Conservation (phyloP, 1,140 invertebrate genomes). For the Cotesia typhae region DNA sequence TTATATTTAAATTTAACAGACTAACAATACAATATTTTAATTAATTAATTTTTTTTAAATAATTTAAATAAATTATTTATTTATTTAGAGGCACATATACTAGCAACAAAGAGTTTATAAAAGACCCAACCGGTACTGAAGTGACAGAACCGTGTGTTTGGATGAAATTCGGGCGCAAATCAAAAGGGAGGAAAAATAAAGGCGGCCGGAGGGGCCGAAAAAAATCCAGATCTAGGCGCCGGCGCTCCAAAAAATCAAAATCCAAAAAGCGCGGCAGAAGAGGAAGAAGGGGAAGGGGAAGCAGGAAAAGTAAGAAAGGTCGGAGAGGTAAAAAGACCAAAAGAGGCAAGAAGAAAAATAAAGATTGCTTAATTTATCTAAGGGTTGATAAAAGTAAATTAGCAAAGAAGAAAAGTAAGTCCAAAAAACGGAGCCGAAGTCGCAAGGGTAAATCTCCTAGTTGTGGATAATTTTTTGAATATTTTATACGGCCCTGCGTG, state of each 20-base stretch:
- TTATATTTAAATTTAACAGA: not conserved
- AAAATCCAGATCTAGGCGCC: not conserved
- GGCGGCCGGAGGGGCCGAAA: not conserved
- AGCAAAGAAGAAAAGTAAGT: not conserved
- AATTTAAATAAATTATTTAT: not conserved
- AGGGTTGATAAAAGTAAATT: not conserved
- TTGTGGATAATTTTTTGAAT: not conserved
- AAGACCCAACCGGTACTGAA: not conserved
- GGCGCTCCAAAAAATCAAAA: not conserved
- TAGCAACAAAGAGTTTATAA: constrained; percentile 4
- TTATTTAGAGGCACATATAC: not conserved
- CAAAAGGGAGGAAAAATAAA: not conserved
- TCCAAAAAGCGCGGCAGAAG: not conserved
- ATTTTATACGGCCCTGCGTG: constrained; percentile 38
- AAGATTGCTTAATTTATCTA: not conserved
- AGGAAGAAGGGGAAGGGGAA: constrained; percentile 14
- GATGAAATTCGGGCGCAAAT: not conserved
- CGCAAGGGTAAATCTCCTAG: no score
- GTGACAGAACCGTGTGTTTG: constrained; percentile 15
- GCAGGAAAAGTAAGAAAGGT: not conserved
- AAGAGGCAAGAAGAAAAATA: not conserved
- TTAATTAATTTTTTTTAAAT: not conserved
- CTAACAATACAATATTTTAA: not conserved
- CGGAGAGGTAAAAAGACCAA: not conserved
- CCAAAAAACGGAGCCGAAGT: no score